phyloP scores from a whole-genome alignment of 2,797 vertebrate species.

The Erethizon dorsatum region DNA sequence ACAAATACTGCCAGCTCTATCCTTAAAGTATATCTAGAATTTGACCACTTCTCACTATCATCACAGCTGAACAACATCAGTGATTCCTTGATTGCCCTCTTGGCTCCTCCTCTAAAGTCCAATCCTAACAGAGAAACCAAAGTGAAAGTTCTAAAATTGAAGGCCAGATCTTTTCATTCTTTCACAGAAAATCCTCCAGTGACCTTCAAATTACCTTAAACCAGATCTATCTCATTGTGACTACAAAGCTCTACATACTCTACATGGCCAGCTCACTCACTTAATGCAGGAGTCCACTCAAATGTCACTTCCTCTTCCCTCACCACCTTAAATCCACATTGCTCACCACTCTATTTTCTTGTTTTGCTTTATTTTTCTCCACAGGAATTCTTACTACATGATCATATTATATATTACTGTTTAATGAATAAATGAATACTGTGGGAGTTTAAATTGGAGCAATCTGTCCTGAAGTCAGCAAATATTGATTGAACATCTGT shows the following conservation, averaged over 20 bases:
- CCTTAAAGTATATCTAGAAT: too few species aligned
- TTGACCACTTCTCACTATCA: background rate
- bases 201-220: background rate
- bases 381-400: background rate
- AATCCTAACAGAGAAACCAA: background rate
- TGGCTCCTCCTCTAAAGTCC: background rate
- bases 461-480: background rate
- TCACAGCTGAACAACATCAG: background rate
- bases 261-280: background rate
- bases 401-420: conserved; percentile 18
- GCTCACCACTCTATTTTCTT: background rate
- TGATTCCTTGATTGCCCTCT: background rate
- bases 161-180: background rate
- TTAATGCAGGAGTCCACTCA: background rate
- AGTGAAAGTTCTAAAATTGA: too few species aligned
- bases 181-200: background rate
- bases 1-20: too few species aligned
- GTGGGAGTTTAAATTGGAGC: background rate
- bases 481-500: background rate
- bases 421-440: conserved; percentile 36
- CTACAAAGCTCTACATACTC: background rate
- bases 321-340: background rate
- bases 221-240: background rate
- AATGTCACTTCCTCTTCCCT: background rate
- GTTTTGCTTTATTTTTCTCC: background rate